phyloP scores from a whole-genome alignment of 2,797 vertebrate genomes.

The Carduelis carduelis region DNA sequence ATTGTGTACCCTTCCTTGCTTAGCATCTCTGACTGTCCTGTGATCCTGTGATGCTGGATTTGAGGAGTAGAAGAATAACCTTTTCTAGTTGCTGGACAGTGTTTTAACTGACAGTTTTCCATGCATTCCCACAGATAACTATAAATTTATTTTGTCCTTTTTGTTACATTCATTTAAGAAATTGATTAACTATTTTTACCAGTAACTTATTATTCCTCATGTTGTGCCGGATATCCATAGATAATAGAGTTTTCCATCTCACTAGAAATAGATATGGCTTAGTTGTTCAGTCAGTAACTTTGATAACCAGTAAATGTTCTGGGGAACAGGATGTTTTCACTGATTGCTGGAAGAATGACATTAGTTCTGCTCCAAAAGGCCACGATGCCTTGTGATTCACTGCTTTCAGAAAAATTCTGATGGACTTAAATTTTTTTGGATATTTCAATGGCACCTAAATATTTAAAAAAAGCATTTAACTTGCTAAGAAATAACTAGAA shows the following conservation, averaged over 20 bases:
- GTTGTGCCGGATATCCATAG: neutral
- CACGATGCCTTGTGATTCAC: accelerated
- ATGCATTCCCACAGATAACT: neutral
- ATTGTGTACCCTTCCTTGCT: neutral
- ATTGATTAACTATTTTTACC: neutral
- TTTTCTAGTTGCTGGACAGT: neutral
- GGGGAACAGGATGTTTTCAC: neutral
- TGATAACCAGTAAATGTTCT: neutral
- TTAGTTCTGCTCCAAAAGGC: neutral
- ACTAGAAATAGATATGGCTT: neutral
- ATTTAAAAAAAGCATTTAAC: too few species aligned
- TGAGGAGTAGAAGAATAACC: neutral
- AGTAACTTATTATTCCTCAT: neutral
- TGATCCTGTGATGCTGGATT: neutral
- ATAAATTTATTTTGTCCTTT: neutral
- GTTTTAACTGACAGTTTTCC: neutral
- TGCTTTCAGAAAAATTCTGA: neutral
- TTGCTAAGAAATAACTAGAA: neutral
- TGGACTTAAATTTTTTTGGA: neutral
- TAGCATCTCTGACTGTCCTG: neutral
- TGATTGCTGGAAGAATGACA: neutral
- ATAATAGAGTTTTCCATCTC: neutral
- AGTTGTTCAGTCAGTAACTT: neutral
- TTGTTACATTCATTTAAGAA: neutral
- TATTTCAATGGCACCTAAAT: neutral